Percentiles rank a stretch among this genome's conserved stretches.
Evolutionary conservation across 2,888 invertebrate genomes (phyloP).

Genomic region (Amblyjoppa proteus): DNA sequence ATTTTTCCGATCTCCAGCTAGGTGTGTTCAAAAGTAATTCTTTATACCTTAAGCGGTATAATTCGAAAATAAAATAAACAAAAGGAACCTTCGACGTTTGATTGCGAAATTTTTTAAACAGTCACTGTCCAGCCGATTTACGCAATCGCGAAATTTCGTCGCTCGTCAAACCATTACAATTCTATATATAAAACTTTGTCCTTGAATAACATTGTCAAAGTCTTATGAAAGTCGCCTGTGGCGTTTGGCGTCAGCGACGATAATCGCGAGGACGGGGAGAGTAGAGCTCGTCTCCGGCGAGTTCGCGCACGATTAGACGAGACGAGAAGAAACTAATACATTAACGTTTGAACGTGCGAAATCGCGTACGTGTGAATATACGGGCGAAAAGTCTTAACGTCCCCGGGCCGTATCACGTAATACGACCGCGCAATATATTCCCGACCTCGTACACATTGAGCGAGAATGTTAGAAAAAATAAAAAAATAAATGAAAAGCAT

Average conservation of each 20-base stretch:
- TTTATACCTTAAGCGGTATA: background rate
- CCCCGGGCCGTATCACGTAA: constrained; percentile 13
- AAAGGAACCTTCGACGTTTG: constrained; percentile 45
- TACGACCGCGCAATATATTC: constrained; percentile 34
- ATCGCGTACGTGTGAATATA: background rate
- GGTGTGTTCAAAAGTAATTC: background rate
- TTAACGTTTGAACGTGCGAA: constrained; percentile 6
- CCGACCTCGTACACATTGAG: constrained; percentile 47
- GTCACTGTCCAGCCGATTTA: constrained; percentile 25
- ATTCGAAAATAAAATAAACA: constrained; percentile 9
- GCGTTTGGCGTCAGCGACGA: constrained; percentile 9
- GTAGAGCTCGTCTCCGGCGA: background rate
- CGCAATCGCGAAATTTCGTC: constrained; percentile 48
- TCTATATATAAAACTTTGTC: constrained; percentile 65
- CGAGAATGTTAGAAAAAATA: constrained; percentile 32
- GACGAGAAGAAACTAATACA: constrained; percentile 36
- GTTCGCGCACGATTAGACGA: constrained; percentile 23
- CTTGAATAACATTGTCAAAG: constrained; percentile 68
- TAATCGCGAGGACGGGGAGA: background rate
- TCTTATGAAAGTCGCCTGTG: constrained; percentile 54
- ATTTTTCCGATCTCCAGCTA: background rate
- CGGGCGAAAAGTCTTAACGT: constrained; percentile 13
- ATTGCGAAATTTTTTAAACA: constrained; percentile 21
- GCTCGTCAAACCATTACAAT: background rate
- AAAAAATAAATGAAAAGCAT: background rate